A percentile compares a stretch with the other conserved stretches of the same genome.
phyloP scores from a whole-genome alignment of 2,113 vertebrate genomes.

The Struthio camelus region DNA sequence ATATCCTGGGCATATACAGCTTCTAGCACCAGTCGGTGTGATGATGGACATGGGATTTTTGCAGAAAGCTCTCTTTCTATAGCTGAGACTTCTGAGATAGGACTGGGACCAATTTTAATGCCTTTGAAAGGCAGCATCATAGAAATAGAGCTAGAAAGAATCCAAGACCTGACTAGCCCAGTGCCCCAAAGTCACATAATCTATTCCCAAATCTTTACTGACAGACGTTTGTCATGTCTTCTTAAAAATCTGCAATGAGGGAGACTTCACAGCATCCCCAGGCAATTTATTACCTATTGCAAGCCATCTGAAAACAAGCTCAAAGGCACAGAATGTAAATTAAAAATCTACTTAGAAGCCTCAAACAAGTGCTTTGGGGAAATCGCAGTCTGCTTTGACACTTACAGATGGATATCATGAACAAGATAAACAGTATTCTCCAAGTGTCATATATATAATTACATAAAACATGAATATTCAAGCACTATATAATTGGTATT shows the following conservation, averaged over 20 bases:
- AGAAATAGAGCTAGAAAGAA: background rate
- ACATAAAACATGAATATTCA: background rate
- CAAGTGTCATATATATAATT: background rate
- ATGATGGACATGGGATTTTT: accelerated
- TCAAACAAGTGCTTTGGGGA: background rate
- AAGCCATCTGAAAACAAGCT: background rate
- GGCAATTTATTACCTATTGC: background rate
- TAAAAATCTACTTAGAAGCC: background rate
- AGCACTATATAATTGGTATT: background rate
- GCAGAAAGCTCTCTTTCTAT: background rate
- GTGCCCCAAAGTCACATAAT: background rate
- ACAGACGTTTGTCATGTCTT: background rate
- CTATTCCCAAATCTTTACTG: background rate
- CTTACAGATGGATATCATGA: too few relatives aligned
- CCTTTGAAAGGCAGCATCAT: background rate
- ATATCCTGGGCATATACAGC: background rate
- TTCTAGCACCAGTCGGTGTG: background rate
- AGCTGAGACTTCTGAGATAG: background rate
- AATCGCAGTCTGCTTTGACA: background rate
- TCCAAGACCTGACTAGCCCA: background rate
- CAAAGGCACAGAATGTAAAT: background rate
- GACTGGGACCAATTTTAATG: too few relatives aligned
- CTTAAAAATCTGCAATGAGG: background rate
- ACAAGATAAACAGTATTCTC: background rate
- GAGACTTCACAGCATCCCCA: background rate